These are phyloP conservation scores for Triplophysa rosa DNA, from an alignment of 2,113 vertebrate species.

Conservation along the genomic window DNA sequence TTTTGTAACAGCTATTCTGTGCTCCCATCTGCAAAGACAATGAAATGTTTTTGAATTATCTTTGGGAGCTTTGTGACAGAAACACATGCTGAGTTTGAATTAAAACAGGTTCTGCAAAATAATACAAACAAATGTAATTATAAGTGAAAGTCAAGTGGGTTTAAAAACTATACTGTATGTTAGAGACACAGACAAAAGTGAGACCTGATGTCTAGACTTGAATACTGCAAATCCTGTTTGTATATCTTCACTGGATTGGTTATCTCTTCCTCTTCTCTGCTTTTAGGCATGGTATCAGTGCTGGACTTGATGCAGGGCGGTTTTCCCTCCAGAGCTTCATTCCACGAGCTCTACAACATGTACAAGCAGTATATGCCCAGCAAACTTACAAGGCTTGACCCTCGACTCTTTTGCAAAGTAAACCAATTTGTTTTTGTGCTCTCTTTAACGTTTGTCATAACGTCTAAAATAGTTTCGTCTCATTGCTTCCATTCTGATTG, in stretches of 20 bases:
- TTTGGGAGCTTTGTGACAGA: too few relatives aligned
- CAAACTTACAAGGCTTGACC: constrained; percentile 90
- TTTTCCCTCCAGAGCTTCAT: constrained; percentile 94
- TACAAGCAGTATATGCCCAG: constrained; percentile 95
- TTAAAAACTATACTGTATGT: too few relatives aligned
- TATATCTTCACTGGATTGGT: background rate
- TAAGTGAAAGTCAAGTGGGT: too few relatives aligned
- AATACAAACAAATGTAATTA: too few relatives aligned
- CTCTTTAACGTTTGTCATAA: background rate
- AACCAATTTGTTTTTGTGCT: background rate
- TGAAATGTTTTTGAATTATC: too few relatives aligned
- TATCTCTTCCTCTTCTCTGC: constrained; percentile 10
- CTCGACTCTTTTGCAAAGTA: constrained; percentile 98
- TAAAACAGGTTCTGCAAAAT: too few relatives aligned
- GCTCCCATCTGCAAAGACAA: too few relatives aligned
- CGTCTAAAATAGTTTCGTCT: background rate
- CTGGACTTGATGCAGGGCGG: constrained; percentile 98
- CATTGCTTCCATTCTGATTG: constrained; percentile 23
- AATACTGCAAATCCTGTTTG: background rate
- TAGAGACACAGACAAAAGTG: too few relatives aligned
- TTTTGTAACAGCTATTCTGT: too few relatives aligned
- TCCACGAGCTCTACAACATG: constrained; percentile 99
- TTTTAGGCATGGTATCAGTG: constrained; percentile 95
- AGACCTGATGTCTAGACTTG: background rate
- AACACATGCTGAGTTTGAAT: too few relatives aligned